Evolutionary conservation across 2,797 vertebrate species (phyloP).

Genomic region (Leucoraja ocellata): DNA sequence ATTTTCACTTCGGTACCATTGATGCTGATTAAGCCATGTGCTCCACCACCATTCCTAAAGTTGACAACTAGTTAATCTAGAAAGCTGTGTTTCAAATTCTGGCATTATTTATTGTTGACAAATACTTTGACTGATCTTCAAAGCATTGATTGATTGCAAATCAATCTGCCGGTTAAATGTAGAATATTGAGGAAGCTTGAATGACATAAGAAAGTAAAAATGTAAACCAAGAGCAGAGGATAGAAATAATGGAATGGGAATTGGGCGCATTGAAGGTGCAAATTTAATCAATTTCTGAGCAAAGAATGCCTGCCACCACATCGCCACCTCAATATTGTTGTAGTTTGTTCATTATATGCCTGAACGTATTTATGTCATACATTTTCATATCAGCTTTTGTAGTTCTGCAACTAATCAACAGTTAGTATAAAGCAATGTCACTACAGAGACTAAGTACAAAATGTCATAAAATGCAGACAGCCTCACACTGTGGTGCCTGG

Average conservation of each 20-base stretch:
- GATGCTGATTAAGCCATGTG: too few relatives aligned
- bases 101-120: slow-evolving; percentile 1
- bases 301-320: background rate
- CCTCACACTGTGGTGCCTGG: background rate
- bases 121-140: background rate
- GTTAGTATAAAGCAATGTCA: background rate
- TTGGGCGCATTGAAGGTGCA: background rate
- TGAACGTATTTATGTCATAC: background rate
- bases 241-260: background rate
- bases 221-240: background rate
- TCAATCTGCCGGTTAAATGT: background rate
- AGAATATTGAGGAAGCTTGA: background rate
- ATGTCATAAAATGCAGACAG: background rate
- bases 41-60: too few relatives aligned
- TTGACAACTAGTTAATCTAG: background rate
- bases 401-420: background rate
- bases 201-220: background rate
- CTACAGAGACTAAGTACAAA: background rate
- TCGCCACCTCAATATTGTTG: background rate
- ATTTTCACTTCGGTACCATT: too few relatives aligned
- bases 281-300: background rate
- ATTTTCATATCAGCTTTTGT: background rate
- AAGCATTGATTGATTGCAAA: background rate
- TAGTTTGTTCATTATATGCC: background rate
- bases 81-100: background rate